Conservation (phyloP, 2,113 vertebrate genomes). For the Sapajus apella region DNA sequence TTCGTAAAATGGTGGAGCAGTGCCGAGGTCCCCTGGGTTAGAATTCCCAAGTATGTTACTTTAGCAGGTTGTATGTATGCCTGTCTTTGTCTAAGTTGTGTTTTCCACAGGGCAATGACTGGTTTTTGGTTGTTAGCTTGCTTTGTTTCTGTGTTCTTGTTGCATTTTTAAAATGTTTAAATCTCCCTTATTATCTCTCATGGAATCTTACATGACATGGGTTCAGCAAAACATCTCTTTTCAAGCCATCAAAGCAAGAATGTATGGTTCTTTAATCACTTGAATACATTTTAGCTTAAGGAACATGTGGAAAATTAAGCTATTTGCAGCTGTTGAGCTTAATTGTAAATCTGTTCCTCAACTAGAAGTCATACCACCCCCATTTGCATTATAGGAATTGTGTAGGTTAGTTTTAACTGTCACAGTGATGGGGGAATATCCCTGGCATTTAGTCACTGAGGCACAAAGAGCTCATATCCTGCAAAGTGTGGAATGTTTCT, state of each 20-base stretch:
- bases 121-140: neutral
- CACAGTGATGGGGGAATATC: neutral
- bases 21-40: neutral
- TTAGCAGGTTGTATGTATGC: fast-evolving
- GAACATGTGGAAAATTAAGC: neutral
- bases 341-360: neutral
- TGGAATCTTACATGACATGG: neutral
- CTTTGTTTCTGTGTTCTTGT: neutral
- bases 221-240: neutral
- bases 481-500: fast-evolving
- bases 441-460: neutral
- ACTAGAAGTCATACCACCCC: neutral
- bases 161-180: constrained; percentile 8
- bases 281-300: neutral
- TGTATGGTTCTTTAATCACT: neutral
- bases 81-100: neutral
- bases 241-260: neutral
- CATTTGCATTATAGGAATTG: neutral
- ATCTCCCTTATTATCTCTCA: neutral
- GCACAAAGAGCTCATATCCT: neutral
- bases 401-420: neutral
- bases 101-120: neutral
- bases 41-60: neutral
- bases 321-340: neutral
- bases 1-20: neutral